Base-by-base conservation (phyloP, 64 coral and sea anemone genomes). In the Pocillopora damicornis region DNA sequence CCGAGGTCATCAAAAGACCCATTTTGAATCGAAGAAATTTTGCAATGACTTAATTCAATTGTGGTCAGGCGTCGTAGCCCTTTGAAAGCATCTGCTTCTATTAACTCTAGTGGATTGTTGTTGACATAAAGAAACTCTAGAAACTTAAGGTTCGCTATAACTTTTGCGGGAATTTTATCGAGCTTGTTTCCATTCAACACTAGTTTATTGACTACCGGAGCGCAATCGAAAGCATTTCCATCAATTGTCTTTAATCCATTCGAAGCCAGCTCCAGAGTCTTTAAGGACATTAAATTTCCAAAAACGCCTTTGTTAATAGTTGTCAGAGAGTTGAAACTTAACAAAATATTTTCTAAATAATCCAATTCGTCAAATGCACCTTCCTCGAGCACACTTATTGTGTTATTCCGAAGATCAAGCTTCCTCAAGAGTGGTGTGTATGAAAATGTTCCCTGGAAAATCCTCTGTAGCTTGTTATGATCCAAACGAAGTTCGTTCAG, bases 221-320 rank as follows among this genome's bases (percentile, higher is more conserved):
- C 11, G 22, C 90, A 92, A 15, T 56, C 16, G 20, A 92, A 92
- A 10, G 61, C 77, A 14, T 73, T 18, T n/a, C 60, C 82, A 60
- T 87, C 83, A 59, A 92, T 87, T 13, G 16, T 30, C 17, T 62
- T 15, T 71, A 92, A 79, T 17, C 57, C 1, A 69, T 92, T 92
- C 37, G 63, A 92, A 22, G 74, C 85, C 15, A 92, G 63, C 38
- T 79, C 63, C 9, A 92, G 26, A 15, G 20, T 12, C 77, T 37
- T 74, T 42, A 92, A 63, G 72, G 90, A 92, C 90, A 92, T 92
- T 26, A 92, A 30, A 25, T 87, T 92, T 15, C 90, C 83, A 58
- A 92, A 37, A 60, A 12, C 63, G 12, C 75, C 90, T 37, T 56
- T 61, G 26, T 37, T 16, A 35, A 92, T 63, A 57, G 37, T 77